Percentiles rank a stretch among this genome's conserved stretches.
These are phyloP conservation scores for Epinotia bilunana DNA, from an alignment of 2,888 invertebrate species.

Conservation along the genomic window DNA sequence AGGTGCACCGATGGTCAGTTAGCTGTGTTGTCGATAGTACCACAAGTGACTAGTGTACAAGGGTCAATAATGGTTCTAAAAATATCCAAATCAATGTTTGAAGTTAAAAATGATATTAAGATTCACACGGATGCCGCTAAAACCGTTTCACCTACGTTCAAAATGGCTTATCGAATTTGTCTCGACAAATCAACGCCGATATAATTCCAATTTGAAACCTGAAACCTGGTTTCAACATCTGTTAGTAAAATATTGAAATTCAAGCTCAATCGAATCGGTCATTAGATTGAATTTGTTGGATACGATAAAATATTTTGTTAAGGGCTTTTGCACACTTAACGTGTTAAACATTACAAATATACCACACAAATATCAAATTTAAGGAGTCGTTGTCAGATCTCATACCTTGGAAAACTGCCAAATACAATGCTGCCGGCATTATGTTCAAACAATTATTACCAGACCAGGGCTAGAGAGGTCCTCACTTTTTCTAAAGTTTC, in stretches of 20 bases:
- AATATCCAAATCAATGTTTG: neutral
- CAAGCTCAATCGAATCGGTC: conserved; percentile 18
- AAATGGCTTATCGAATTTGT: neutral
- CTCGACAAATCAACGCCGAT: conserved; percentile 11
- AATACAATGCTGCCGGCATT: too few species aligned
- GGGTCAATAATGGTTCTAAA: too few species aligned
- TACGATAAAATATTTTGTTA: conserved; percentile 30
- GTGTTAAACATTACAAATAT: neutral
- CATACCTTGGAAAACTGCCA: too few species aligned
- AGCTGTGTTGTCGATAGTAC: too few species aligned
- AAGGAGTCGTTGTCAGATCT: too few species aligned
- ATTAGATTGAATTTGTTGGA: conserved; percentile 23
- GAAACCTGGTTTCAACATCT: conserved; percentile 5
- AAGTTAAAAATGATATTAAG: neutral
- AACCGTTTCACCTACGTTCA: neutral
- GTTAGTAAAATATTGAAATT: conserved; percentile 38
- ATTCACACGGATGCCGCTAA: neutral
- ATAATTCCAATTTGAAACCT: conserved; percentile 4
- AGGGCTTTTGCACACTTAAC: neutral
- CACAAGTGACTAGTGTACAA: too few species aligned
- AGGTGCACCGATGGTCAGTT: too few species aligned
- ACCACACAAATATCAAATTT: too few species aligned
- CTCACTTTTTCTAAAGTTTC: too few species aligned
- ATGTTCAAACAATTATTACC: too few species aligned
- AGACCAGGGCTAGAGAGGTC: too few species aligned